Percentiles rank a stretch among this genome's conserved stretches.
Conservation (phyloP, 2,797 vertebrate genomes). For the Protonibea diacanthus region DNA sequence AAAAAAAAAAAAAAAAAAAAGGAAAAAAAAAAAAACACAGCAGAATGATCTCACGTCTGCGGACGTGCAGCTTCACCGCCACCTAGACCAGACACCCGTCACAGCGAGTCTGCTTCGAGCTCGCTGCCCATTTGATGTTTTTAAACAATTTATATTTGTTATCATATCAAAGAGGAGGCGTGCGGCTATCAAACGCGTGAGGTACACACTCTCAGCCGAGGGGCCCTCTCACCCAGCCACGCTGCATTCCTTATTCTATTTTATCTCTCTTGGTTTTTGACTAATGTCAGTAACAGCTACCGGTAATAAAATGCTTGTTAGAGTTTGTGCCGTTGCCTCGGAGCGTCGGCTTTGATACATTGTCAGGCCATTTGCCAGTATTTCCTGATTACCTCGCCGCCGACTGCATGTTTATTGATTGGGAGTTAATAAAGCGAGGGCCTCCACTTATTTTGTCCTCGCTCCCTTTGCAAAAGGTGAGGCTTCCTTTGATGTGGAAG, state of each 20-base stretch:
- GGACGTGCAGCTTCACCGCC: conserved; percentile 34
- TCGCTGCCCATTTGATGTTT: conserved; percentile 93
- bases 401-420: conserved; percentile 99
- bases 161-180: conserved; percentile 98
- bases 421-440: conserved; percentile 96
- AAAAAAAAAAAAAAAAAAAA: not conserved
- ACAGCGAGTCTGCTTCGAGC: conserved; percentile 87
- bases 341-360: conserved; percentile 98
- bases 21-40: not conserved
- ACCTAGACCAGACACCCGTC: conserved; percentile 85
- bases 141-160: conserved; percentile 99
- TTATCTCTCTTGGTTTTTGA: conserved; percentile 99
- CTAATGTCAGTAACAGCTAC: conserved; percentile 99
- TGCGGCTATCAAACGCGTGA: conserved; percentile 93
- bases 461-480: conserved; percentile 88
- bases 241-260: conserved; percentile 97
- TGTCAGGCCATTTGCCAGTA: conserved; percentile 96
- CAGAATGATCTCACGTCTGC: conserved; percentile 1
- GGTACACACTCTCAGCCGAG: conserved; percentile 91
- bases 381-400: conserved; percentile 97
- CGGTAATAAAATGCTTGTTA: conserved; percentile 99
- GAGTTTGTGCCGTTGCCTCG: conserved; percentile 94
- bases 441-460: conserved; percentile 78
- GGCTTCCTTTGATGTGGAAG: conserved; percentile 93
- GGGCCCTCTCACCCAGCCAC: conserved; percentile 89